Percentiles rank a stretch among this genome's conserved stretches.
Conservation (phyloP, 2,113 vertebrate species). For the Amblyornis subalaris region DNA sequence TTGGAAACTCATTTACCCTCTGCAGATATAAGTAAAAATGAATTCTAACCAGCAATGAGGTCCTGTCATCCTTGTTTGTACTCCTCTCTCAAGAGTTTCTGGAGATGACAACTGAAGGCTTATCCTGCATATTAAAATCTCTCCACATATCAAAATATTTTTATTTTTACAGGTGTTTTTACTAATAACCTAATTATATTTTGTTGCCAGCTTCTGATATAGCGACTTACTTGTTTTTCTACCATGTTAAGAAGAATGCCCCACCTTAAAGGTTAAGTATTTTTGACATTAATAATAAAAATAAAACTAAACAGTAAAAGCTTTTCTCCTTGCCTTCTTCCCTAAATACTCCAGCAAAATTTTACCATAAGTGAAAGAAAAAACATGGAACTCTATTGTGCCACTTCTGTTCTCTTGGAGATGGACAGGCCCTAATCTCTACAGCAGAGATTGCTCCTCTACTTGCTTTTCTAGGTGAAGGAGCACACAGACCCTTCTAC, state of each 20-base stretch:
- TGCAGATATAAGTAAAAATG: not conserved
- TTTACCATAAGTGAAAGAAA: not conserved
- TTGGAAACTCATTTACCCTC: not conserved
- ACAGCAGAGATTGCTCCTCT: not conserved
- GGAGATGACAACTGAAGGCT: not conserved
- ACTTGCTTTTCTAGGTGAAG: not conserved
- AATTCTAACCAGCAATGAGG: not conserved
- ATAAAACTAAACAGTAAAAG: not conserved
- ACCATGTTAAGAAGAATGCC: not conserved
- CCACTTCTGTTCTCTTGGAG: not conserved
- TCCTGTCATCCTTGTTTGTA: not conserved
- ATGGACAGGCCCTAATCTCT: not conserved
- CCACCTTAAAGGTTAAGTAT: not conserved
- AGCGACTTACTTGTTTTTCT: not conserved
- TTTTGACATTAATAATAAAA: not conserved
- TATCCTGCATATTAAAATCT: not conserved
- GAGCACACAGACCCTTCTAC: not conserved
- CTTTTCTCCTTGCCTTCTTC: not conserved
- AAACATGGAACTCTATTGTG: not conserved
- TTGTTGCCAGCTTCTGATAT: not conserved
- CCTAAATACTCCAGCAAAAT: not conserved
- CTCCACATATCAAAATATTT: not conserved
- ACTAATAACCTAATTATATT: not conserved
- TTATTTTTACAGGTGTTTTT: not conserved
- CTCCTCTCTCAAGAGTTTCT: not conserved